Evolutionary conservation across 64 coral and sea anemone species (phyloP).

Genomic region (Montipora cactus): DNA sequence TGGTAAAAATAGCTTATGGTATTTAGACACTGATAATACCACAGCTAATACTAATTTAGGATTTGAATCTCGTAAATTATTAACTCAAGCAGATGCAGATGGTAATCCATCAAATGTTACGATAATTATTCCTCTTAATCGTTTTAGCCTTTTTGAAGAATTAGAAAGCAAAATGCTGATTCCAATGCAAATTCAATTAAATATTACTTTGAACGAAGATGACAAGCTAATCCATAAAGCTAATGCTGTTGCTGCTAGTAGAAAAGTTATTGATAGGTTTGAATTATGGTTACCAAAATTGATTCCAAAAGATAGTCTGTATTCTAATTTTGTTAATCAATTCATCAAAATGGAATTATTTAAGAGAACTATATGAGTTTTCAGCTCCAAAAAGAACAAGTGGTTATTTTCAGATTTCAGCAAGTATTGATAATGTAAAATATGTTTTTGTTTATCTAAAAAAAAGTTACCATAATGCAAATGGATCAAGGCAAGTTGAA

Average conservation of each 20-base stretch:
- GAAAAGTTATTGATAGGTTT: background rate
- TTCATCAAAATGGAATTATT: background rate
- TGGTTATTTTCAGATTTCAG: too few species aligned
- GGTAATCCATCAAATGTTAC: too few species aligned
- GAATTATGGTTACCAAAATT: background rate
- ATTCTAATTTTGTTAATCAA: background rate
- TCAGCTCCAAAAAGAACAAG: background rate
- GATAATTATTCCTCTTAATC: too few species aligned
- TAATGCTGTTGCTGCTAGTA: background rate
- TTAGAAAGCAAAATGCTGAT: background rate
- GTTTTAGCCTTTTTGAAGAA: too few species aligned
- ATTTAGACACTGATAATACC: too few species aligned
- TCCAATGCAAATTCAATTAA: background rate
- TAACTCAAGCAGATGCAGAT: too few species aligned
- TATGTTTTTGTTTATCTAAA: too few species aligned
- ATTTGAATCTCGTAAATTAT: too few species aligned
- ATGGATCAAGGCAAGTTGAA: too few species aligned
- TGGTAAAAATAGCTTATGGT: too few species aligned
- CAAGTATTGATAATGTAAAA: background rate
- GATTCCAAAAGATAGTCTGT: background rate
- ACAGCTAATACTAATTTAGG: too few species aligned
- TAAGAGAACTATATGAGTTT: background rate
- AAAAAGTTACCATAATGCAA: too few species aligned
- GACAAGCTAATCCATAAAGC: background rate
- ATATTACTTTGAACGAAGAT: background rate